Conservation (phyloP, 2,888 invertebrate genomes). For the Meiosimyza platycephala region DNA sequence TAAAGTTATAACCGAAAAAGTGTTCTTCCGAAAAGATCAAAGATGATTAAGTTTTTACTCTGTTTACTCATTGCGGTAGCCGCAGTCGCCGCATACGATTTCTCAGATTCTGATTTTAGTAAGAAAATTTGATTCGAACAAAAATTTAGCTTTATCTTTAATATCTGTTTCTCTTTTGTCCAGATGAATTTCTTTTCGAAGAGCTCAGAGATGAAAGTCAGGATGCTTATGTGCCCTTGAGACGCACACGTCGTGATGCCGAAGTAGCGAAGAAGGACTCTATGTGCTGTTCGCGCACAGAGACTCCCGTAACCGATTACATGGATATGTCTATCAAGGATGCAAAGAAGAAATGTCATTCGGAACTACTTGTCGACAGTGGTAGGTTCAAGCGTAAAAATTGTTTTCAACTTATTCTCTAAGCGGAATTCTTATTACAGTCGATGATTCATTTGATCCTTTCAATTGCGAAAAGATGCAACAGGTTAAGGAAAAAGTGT, state of each 20-base stretch:
- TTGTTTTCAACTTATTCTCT: background rate
- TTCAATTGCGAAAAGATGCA: slow-evolving; percentile 50
- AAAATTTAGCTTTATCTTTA: too few species aligned
- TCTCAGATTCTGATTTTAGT: slow-evolving; percentile 53
- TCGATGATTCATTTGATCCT: slow-evolving; percentile 48
- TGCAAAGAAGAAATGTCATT: slow-evolving; percentile 46
- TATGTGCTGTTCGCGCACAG: slow-evolving; percentile 49
- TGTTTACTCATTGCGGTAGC: slow-evolving; percentile 39
- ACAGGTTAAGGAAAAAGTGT: slow-evolving; percentile 46
- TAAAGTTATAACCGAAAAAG: background rate
- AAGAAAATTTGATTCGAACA: slow-evolving; percentile 29
- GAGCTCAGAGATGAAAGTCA: slow-evolving; percentile 45
- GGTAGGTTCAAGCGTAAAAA: slow-evolving; percentile 37
- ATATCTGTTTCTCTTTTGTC: too few species aligned
- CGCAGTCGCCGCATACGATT: slow-evolving; percentile 50
- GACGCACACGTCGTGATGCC: slow-evolving; percentile 43
- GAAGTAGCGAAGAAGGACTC: slow-evolving; percentile 43
- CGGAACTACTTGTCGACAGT: slow-evolving; percentile 44
- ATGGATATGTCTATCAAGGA: slow-evolving; percentile 33
- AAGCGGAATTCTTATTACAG: slow-evolving; percentile 26
- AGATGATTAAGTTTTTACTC: slow-evolving; percentile 48
- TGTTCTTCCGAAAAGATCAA: background rate
- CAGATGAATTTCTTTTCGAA: slow-evolving; percentile 52
- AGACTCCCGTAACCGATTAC: slow-evolving; percentile 35
- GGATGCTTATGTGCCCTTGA: slow-evolving; percentile 35